Percentiles rank a stretch among this genome's conserved stretches.
Evolutionary conservation across 1,140 invertebrate species (phyloP).

Genomic region (Drosophila novamexicana): DNA sequence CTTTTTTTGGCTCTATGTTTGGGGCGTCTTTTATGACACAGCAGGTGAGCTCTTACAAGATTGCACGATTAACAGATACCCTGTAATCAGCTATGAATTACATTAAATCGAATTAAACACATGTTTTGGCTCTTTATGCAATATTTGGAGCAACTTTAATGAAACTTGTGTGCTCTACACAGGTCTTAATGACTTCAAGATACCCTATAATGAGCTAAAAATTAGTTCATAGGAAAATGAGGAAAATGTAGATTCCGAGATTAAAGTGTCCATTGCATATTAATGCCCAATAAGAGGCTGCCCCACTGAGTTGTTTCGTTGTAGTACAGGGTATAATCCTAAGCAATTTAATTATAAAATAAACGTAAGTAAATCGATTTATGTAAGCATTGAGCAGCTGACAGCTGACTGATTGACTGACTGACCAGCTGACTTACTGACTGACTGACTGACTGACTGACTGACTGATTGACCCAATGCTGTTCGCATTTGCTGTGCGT

Average conservation of each 20-base stretch:
- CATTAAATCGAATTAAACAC: no score
- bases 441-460: conserved; percentile 15
- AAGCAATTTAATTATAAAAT: conserved; percentile 79
- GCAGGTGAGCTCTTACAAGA: no score
- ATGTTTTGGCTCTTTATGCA: no score
- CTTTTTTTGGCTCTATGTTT: no score
- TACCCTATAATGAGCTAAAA: not conserved
- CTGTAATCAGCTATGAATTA: no score
- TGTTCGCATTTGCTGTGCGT: conserved; percentile 29
- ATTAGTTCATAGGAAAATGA: no score
- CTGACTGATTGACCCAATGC: conserved; percentile 25
- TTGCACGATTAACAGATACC: no score
- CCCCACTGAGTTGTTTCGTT: not conserved
- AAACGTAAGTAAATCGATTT: conserved; percentile 75
- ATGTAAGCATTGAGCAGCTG: conserved; percentile 62
- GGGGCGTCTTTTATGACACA: no score
- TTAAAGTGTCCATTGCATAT: not conserved
- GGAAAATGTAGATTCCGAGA: no score
- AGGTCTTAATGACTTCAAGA: not conserved
- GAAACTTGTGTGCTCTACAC: no score
- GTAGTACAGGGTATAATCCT: conserved; percentile 20
- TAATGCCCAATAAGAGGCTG: not conserved
- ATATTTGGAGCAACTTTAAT: no score
- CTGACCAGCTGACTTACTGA: conserved; percentile 11
- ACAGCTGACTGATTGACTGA: conserved; percentile 19